Evolutionary conservation across 2,888 invertebrate genomes (phyloP).

Genomic region (Drosophila testacea): DNA sequence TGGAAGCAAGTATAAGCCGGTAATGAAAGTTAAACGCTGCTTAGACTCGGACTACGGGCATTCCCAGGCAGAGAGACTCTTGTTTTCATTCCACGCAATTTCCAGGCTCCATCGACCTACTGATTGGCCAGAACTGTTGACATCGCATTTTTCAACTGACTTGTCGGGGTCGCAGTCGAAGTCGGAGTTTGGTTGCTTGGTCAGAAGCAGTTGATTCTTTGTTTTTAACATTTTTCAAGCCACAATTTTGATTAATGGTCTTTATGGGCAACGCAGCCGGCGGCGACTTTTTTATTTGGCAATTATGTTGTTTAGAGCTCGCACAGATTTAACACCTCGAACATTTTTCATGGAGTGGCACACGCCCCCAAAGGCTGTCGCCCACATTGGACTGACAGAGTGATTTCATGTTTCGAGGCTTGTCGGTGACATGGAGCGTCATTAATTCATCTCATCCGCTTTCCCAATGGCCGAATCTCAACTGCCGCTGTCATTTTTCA

Average conservation of each 20-base stretch:
- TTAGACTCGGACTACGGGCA: slow-evolving; percentile 5
- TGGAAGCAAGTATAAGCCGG: slow-evolving; percentile 5
- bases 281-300: slow-evolving; percentile 81
- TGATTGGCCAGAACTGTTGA: slow-evolving; percentile 77
- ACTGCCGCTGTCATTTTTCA: slow-evolving; percentile 72
- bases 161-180: slow-evolving; percentile 8
- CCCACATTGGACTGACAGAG: slow-evolving; percentile 46
- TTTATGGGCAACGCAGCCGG: slow-evolving; percentile 37
- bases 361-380: slow-evolving; percentile 6
- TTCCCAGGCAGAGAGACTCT: not conserved
- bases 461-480: slow-evolving; percentile 25
- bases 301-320: slow-evolving; percentile 79
- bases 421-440: slow-evolving; percentile 82
- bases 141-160: slow-evolving; percentile 49
- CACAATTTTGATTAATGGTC: slow-evolving; percentile 76
- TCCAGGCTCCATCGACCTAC: not conserved
- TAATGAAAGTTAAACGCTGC: slow-evolving; percentile 36
- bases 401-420: slow-evolving; percentile 82
- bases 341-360: slow-evolving; percentile 69
- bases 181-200: slow-evolving; percentile 8
- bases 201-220: slow-evolving; percentile 39
- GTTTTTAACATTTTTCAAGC: slow-evolving; percentile 31
- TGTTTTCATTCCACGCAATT: not conserved
- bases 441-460: slow-evolving; percentile 74
- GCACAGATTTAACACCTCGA: slow-evolving; percentile 76